phyloP scores from a whole-genome alignment of 2,797 vertebrate species.

The Eulemur albifrons region DNA sequence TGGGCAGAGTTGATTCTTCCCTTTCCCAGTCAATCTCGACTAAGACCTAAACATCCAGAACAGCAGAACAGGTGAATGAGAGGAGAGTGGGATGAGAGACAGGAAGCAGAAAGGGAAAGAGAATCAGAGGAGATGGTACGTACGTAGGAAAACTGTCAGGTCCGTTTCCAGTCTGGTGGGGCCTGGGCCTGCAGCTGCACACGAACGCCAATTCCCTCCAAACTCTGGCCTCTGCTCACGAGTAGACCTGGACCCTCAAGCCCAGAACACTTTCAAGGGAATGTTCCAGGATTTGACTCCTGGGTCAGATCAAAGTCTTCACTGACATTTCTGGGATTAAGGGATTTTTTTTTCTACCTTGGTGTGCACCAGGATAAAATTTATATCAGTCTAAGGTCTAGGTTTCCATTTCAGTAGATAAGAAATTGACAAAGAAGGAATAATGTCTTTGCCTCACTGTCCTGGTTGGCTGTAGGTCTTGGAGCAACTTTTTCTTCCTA shows the following conservation, averaged over 20 bases:
- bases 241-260: background rate
- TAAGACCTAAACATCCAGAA: background rate
- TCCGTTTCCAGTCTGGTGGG: background rate
- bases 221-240: background rate
- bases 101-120: background rate
- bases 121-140: background rate
- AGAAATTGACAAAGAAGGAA: background rate
- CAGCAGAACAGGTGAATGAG: background rate
- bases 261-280: background rate
- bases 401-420: background rate
- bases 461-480: background rate
- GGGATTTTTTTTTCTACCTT: background rate
- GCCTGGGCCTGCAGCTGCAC: too few species aligned
- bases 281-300: background rate
- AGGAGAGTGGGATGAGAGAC: background rate
- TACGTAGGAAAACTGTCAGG: too few species aligned
- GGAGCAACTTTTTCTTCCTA: background rate
- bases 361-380: background rate
- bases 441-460: background rate
- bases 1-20: background rate
- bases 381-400: background rate
- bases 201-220: background rate
- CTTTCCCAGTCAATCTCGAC: background rate
- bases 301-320: background rate
- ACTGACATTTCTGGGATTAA: background rate